Percentiles rank a stretch among this genome's conserved stretches.
Conservation (phyloP, 2,797 vertebrate genomes). For the Thaleichthys pacificus region DNA sequence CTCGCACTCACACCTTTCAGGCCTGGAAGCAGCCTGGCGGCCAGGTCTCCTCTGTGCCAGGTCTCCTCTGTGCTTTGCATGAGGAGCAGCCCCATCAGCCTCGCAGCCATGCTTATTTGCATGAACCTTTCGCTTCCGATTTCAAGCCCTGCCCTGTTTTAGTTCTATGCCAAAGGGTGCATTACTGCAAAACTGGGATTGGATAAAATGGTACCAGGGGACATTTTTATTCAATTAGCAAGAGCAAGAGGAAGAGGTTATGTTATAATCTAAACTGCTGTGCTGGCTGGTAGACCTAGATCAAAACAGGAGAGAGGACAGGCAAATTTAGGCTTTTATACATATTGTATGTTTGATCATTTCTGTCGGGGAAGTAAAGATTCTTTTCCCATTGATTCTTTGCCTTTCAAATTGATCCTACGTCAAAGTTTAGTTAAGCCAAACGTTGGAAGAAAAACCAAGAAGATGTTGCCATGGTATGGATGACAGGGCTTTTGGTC, state of each 20-base stretch:
- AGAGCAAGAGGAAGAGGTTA: background rate
- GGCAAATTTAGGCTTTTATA: background rate
- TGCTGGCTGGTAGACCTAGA: background rate
- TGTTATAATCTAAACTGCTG: slow-evolving; percentile 5
- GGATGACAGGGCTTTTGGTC: background rate
- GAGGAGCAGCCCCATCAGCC: background rate
- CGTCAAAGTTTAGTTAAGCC: background rate
- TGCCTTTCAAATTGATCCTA: background rate
- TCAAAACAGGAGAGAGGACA: background rate
- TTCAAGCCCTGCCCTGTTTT: slow-evolving; percentile 14
- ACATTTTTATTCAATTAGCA: slow-evolving; percentile 18
- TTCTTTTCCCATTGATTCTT: background rate
- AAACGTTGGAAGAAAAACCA: background rate
- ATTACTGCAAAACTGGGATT: slow-evolving; percentile 9
- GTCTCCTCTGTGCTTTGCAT: background rate
- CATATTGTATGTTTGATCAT: too few relatives aligned
- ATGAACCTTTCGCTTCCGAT: slow-evolving; percentile 26
- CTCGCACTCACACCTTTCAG: slow-evolving; percentile 3
- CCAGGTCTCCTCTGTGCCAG: background rate
- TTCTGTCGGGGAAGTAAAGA: background rate
- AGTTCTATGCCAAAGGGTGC: slow-evolving; percentile 7
- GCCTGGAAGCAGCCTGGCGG: background rate
- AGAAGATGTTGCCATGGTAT: background rate
- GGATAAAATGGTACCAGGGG: slow-evolving; percentile 20
- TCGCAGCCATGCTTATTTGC: slow-evolving; percentile 20